Percentiles rank a stretch among this genome's conserved stretches.
These are phyloP conservation scores for Parnassius apollo DNA, from an alignment of 2,888 invertebrate genomes.

Conservation along the genomic window DNA sequence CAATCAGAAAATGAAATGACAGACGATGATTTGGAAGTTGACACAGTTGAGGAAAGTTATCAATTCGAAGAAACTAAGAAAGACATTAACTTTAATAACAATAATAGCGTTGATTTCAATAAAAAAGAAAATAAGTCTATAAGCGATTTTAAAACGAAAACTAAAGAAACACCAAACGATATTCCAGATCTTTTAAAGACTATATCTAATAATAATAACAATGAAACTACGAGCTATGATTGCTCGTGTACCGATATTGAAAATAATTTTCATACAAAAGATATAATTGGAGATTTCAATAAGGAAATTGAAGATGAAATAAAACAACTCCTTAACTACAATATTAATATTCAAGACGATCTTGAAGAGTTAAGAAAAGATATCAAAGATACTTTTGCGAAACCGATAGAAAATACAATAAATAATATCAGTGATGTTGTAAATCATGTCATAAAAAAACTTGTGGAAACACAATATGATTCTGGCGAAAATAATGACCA, in stretches of 20 bases:
- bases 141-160: constrained; percentile 28
- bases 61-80: constrained; percentile 32
- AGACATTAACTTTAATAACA: constrained; percentile 56
- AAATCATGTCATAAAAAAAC: constrained; percentile 74
- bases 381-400: constrained; percentile 72
- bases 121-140: constrained; percentile 37
- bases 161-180: constrained; percentile 50
- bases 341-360: constrained; percentile 72
- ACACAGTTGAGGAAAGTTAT: constrained; percentile 57
- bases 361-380: constrained; percentile 73
- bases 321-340: constrained; percentile 71
- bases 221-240: constrained; percentile 43
- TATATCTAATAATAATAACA: constrained; percentile 62
- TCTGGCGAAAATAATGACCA: constrained; percentile 43
- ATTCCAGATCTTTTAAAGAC: constrained; percentile 73
- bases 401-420: constrained; percentile 75
- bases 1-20: constrained; percentile 79
- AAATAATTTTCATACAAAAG: constrained; percentile 70
- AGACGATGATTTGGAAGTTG: constrained; percentile 72
- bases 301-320: constrained; percentile 82
- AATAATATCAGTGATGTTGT: constrained; percentile 78
- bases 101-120: constrained; percentile 54
- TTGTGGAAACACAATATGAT: constrained; percentile 66
- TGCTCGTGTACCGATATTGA: constrained; percentile 69
- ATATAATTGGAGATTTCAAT: constrained; percentile 81